phyloP scores from a whole-genome alignment of 2,113 vertebrate species.

The Chlorodrepanis virens region DNA sequence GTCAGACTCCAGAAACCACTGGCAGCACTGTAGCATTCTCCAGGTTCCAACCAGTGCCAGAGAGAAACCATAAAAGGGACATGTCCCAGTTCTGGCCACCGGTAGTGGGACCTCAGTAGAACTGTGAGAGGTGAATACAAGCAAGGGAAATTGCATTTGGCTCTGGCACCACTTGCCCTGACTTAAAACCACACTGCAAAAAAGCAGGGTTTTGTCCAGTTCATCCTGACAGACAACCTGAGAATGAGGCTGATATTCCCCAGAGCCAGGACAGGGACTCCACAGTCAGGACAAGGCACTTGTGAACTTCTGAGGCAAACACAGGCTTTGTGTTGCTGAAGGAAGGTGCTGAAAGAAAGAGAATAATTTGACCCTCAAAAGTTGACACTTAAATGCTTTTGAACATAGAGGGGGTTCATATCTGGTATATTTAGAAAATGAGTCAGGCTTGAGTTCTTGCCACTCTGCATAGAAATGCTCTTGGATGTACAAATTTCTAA shows the following conservation, averaged over 20 bases:
- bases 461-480: background rate
- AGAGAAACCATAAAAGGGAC: rapidly evolving
- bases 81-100: background rate
- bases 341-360: background rate
- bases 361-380: background rate
- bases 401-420: background rate
- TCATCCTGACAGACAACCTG: background rate
- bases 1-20: background rate
- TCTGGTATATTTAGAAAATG: background rate
- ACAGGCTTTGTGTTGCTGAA: background rate
- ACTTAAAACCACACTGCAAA: background rate
- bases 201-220: background rate
- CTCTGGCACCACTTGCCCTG: background rate
- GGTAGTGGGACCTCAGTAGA: background rate
- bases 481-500: background rate
- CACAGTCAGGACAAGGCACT: background rate
- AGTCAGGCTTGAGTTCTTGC: background rate
- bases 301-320: background rate
- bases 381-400: background rate
- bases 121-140: background rate
- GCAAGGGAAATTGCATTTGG: background rate
- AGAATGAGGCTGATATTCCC: background rate
- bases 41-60: background rate
- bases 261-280: background rate
- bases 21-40: background rate